phyloP scores from a whole-genome alignment of 2,888 invertebrate genomes.

The Apamea crenata region DNA sequence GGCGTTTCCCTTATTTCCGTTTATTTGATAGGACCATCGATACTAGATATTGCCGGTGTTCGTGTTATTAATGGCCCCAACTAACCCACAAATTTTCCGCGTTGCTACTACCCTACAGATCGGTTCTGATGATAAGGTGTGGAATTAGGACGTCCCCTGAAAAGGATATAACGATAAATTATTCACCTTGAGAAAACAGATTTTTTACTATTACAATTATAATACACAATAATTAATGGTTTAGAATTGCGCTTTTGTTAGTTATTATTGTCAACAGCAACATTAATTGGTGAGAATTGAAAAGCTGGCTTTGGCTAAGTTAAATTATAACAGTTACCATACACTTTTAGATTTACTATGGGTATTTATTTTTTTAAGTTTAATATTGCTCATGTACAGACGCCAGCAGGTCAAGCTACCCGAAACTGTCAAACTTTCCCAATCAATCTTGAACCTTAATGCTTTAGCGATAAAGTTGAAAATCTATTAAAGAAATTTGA shows the following conservation, averaged over 20 bases:
- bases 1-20: background rate
- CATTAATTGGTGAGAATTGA: background rate
- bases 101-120: background rate
- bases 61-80: constrained; percentile 10
- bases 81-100: constrained; percentile 6
- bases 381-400: too few species aligned
- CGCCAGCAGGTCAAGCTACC: too few species aligned
- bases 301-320: background rate
- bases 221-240: too few species aligned
- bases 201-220: too few species aligned
- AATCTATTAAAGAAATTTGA: too few species aligned
- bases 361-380: too few species aligned
- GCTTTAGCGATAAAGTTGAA: too few species aligned
- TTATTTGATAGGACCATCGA: background rate
- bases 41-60: background rate
- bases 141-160: background rate
- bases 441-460: too few species aligned
- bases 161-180: background rate
- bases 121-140: constrained; percentile 18
- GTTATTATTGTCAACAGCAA: background rate
- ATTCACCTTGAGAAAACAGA: background rate
- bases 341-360: too few species aligned
- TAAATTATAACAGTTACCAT: too few species aligned
- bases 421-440: too few species aligned
- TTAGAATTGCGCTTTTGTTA: background rate